Evolutionary conservation across 1,140 invertebrate species (phyloP).

Genomic region (Ceratitis capitata): DNA sequence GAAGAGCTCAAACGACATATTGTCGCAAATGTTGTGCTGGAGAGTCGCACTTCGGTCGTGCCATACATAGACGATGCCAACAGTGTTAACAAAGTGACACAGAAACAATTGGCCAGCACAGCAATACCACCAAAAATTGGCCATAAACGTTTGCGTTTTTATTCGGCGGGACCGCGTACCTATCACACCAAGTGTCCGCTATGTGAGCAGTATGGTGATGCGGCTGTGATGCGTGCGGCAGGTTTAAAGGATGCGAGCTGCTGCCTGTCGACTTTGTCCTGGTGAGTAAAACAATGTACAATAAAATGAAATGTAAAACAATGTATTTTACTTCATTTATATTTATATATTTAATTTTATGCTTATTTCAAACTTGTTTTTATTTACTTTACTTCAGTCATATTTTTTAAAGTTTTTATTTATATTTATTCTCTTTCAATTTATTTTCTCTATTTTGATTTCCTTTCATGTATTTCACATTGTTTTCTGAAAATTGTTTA

Average conservation of each 20-base stretch:
- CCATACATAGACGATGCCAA: constrained; percentile 58
- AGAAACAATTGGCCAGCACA: constrained; percentile 43
- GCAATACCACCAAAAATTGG: background rate
- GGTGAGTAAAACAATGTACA: constrained; percentile 47
- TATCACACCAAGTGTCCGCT: constrained; percentile 58
- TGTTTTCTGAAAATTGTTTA: too few species aligned
- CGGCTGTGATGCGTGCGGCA: constrained; percentile 60
- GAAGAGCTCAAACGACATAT: constrained; percentile 58
- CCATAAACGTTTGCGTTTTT: constrained; percentile 53
- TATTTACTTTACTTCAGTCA: too few species aligned
- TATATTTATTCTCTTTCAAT: too few species aligned
- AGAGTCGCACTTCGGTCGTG: constrained; percentile 49
- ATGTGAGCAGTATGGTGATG: constrained; percentile 54
- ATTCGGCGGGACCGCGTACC: constrained; percentile 56
- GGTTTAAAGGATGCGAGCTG: constrained; percentile 56
- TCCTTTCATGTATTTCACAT: too few species aligned
- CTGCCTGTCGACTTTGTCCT: constrained; percentile 56
- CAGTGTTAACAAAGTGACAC: constrained; percentile 24
- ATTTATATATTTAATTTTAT: too few species aligned
- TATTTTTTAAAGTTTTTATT: too few species aligned
- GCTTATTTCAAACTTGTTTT: too few species aligned
- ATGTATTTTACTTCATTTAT: too few species aligned
- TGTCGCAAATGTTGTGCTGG: constrained; percentile 59
- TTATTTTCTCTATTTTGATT: too few species aligned
- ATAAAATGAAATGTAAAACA: background rate